Conservation (phyloP, 2,888 invertebrate species). For the Himalopsyche kuldschensis region DNA sequence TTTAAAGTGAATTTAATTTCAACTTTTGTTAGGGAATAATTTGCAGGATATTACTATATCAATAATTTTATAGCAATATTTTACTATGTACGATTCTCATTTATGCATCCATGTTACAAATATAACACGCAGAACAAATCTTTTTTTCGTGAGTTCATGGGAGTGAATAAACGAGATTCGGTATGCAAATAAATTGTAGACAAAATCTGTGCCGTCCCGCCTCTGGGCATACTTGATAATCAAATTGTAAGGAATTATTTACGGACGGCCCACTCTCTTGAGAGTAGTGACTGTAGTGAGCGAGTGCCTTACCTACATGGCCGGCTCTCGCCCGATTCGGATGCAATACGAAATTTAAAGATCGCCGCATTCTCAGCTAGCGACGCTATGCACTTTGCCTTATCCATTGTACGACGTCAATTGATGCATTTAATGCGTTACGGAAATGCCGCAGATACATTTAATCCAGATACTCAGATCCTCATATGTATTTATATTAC, state of each 20-base stretch:
- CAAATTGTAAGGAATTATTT: slow-evolving; percentile 21
- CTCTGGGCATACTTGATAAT: slow-evolving; percentile 22
- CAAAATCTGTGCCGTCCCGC: slow-evolving; percentile 33
- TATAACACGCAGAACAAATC: not conserved
- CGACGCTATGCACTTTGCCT: not conserved
- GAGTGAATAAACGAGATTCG: slow-evolving; percentile 24
- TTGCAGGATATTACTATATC: no score
- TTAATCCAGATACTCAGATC: not conserved
- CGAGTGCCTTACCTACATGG: not conserved
- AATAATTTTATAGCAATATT: no score
- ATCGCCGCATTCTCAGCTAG: not conserved
- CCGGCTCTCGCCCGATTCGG: not conserved
- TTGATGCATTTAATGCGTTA: not conserved
- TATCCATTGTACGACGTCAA: not conserved
- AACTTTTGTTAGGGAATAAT: no score
- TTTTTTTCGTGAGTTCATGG: slow-evolving; percentile 21
- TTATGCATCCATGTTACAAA: not conserved
- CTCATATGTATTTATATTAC: not conserved
- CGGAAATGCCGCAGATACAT: not conserved
- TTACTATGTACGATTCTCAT: no score
- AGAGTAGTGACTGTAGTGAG: not conserved
- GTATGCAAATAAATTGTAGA: slow-evolving; percentile 34
- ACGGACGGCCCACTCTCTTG: slow-evolving; percentile 24
- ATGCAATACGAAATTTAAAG: not conserved
- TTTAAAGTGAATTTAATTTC: no score